These are phyloP conservation scores for Amblyopsis hoosieri DNA, from an alignment of 2,797 vertebrate genomes.

Conservation along the genomic window DNA sequence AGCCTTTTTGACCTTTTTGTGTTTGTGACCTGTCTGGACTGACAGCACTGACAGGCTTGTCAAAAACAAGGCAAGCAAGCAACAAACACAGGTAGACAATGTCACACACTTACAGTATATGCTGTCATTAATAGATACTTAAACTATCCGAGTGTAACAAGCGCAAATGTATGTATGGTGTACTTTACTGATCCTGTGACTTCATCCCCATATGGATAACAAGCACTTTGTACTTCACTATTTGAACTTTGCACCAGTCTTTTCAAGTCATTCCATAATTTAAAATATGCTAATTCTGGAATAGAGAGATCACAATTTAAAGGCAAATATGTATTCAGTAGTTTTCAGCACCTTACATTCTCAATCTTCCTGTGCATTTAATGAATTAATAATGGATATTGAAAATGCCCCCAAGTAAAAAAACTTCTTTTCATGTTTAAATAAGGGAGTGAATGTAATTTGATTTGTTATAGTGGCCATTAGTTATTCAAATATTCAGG, in stretches of 20 bases:
- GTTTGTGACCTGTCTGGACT: background rate
- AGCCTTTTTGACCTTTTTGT: conserved; percentile 4
- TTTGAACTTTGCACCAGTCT: conserved; percentile 52
- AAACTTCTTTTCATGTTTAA: conserved; percentile 19
- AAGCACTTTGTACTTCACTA: background rate
- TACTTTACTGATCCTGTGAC: conserved; percentile 14
- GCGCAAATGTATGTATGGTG: conserved; percentile 20
- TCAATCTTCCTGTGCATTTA: conserved; percentile 32
- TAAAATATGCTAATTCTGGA: conserved; percentile 64
- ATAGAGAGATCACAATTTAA: conserved; percentile 57
- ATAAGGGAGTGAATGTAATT: conserved; percentile 20
- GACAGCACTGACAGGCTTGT: conserved; percentile 31
- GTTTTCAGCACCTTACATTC: conserved; percentile 45
- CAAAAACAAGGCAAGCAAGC: conserved; percentile 47
- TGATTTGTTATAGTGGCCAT: conserved; percentile 11
- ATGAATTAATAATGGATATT: conserved; percentile 51
- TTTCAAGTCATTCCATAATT: conserved; percentile 57
- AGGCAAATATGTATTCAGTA: conserved; percentile 63
- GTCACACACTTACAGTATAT: conserved; percentile 25
- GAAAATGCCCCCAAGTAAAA: conserved; percentile 35
- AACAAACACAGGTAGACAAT: conserved; percentile 16
- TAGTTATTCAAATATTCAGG: conserved; percentile 19
- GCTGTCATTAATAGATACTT: background rate
- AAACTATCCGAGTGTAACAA: too few species aligned
- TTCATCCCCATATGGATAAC: conserved; percentile 17